These are phyloP conservation scores for Graphium colonna DNA, from an alignment of 2,888 invertebrate genomes.

Conservation along the genomic window DNA sequence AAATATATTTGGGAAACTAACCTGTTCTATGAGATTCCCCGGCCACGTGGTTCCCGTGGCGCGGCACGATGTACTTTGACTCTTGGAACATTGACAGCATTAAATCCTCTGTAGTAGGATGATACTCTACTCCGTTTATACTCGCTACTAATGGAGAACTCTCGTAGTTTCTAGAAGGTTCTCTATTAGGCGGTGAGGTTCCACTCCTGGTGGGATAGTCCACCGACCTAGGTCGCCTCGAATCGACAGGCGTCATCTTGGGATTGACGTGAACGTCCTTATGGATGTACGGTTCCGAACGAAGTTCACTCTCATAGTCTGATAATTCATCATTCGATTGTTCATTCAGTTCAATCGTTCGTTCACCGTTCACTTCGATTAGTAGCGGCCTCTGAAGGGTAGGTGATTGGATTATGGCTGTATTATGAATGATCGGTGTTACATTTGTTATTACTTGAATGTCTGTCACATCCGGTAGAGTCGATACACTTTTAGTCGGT, in stretches of 20 bases:
- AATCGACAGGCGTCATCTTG: constrained; percentile 75
- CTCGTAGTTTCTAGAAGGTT: constrained; percentile 60
- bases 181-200: constrained; percentile 38
- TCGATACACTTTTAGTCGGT: constrained; percentile 56
- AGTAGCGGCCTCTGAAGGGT: constrained; percentile 64
- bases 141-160: constrained; percentile 70
- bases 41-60: constrained; percentile 56
- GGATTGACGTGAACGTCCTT: constrained; percentile 77
- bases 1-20: constrained; percentile 33
- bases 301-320: constrained; percentile 54
- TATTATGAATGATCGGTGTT: constrained; percentile 48
- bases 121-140: constrained; percentile 71
- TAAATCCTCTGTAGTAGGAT: constrained; percentile 69
- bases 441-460: constrained; percentile 40
- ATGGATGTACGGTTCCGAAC: constrained; percentile 65
- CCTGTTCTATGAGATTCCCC: constrained; percentile 69
- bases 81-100: constrained; percentile 75
- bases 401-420: constrained; percentile 55
- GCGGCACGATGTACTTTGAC: constrained; percentile 66
- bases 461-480: constrained; percentile 50
- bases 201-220: constrained; percentile 51
- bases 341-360: constrained; percentile 36
- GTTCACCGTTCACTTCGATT: constrained; percentile 62
- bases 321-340: constrained; percentile 41
- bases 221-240: constrained; percentile 63